Evolutionary conservation across 2,888 invertebrate genomes (phyloP).

Genomic region (Sinodicranocentrus sp.): DNA sequence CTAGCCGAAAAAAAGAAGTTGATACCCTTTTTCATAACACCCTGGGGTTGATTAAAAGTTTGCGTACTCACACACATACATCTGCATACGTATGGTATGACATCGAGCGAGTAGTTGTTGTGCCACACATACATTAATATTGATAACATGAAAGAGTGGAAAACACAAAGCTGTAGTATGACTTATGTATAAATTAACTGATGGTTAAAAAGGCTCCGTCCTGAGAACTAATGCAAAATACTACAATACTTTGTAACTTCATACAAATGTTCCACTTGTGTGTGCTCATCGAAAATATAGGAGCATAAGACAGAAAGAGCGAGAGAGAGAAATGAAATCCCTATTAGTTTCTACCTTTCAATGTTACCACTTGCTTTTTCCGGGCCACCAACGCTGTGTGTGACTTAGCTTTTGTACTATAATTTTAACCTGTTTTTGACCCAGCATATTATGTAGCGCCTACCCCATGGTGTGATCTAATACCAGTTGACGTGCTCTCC

Average conservation of each 20-base stretch:
- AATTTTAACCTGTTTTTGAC: conserved; percentile 66
- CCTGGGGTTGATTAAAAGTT: conserved; percentile 66
- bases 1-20: conserved; percentile 44
- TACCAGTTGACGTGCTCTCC: conserved; percentile 47
- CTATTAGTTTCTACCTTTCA: conserved; percentile 25
- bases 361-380: conserved; percentile 46
- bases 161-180: conserved; percentile 32
- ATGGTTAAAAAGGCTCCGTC: conserved; percentile 15
- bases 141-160: conserved; percentile 54
- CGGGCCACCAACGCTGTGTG: conserved; percentile 43
- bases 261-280: too few species aligned
- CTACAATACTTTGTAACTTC: conserved; percentile 1
- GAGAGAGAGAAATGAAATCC: conserved; percentile 17
- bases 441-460: conserved; percentile 48
- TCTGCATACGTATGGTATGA: conserved; percentile 5
- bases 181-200: conserved; percentile 64
- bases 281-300: not conserved
- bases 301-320: not conserved
- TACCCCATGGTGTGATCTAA: conserved; percentile 65
- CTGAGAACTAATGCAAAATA: conserved; percentile 17
- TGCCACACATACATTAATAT: conserved; percentile 63
- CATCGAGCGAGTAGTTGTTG: conserved; percentile 24
- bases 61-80: conserved; percentile 28
- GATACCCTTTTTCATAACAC: conserved; percentile 62
- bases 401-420: conserved; percentile 24